Conservation (phyloP, 1,140 invertebrate genomes). For the Rhagoletis zephyria region DNA sequence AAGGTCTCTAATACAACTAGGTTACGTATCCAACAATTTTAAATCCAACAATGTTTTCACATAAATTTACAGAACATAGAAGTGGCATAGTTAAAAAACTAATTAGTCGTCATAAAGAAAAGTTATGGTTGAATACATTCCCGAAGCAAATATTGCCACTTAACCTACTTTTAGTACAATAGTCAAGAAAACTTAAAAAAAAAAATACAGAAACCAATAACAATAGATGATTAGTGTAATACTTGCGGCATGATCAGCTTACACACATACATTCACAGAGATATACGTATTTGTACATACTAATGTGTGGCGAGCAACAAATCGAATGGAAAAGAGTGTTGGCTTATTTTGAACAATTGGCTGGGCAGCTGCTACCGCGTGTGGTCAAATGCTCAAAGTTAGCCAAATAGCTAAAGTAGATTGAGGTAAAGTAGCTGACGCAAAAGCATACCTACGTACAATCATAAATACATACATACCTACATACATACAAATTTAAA, state of each 20-base stretch:
- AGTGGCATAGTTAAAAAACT: too few relatives aligned
- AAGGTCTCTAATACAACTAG: too few relatives aligned
- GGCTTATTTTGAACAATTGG: not conserved
- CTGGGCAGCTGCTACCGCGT: conserved; percentile 4
- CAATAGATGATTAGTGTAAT: not conserved
- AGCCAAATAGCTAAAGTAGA: not conserved
- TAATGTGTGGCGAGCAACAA: not conserved
- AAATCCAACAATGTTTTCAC: too few relatives aligned
- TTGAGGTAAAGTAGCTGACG: not conserved
- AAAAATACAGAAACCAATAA: not conserved
- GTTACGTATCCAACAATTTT: too few relatives aligned
- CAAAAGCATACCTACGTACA: not conserved
- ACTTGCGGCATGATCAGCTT: not conserved
- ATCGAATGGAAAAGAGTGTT: not conserved
- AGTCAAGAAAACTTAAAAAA: not conserved
- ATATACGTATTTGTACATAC: not conserved
- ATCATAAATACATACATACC: not conserved
- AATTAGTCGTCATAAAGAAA: not conserved
- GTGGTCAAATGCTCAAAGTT: not conserved
- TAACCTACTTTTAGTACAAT: conserved; percentile 2
- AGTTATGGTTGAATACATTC: not conserved
- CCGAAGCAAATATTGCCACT: not conserved
- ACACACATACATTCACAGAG: not conserved
- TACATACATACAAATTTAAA: not conserved
- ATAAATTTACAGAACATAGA: too few relatives aligned